phyloP scores from a whole-genome alignment of 2,113 vertebrate genomes.

The Phyllopteryx taeniolatus region DNA sequence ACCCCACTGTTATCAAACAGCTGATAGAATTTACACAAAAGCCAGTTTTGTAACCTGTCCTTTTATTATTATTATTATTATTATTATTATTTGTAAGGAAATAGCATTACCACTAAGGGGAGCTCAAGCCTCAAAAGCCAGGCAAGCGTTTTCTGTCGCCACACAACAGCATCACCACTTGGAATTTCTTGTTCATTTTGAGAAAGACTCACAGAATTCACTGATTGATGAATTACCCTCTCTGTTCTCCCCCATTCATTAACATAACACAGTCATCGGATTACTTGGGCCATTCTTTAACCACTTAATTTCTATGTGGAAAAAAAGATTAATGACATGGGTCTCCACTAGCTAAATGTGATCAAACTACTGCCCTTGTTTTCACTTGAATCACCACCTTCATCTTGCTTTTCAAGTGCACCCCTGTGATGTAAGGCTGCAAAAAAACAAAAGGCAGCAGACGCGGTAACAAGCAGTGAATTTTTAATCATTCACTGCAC shows the following conservation, averaged over 20 bases:
- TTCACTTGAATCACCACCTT: conserved; percentile 33
- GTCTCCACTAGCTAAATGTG: conserved; percentile 17
- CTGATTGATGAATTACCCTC: conserved; percentile 13
- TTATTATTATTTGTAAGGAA: conserved; percentile 22
- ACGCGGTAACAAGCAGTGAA: conserved; percentile 37
- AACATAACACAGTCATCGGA: conserved; percentile 1
- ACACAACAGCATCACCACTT: background rate
- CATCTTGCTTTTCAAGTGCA: conserved; percentile 47
- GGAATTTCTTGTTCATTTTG: background rate
- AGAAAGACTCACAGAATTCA: background rate
- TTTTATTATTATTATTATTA: background rate
- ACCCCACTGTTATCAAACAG: conserved; percentile 42
- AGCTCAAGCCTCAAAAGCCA: conserved; percentile 28
- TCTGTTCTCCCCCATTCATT: background rate
- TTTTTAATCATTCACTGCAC: conserved; percentile 47
- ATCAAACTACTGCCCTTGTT: conserved; percentile 19
- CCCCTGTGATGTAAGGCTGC: conserved; percentile 33
- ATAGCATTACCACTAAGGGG: conserved; percentile 40
- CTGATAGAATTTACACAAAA: conserved; percentile 61
- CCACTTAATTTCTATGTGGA: conserved; percentile 13
- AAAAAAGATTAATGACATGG: conserved; percentile 13
- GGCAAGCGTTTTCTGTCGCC: background rate
- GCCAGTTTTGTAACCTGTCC: conserved; percentile 53
- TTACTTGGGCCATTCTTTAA: background rate
- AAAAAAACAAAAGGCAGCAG: conserved; percentile 50